Conservation (phyloP, 2,113 vertebrate species). For the Cynoglossus semilaevis region DNA sequence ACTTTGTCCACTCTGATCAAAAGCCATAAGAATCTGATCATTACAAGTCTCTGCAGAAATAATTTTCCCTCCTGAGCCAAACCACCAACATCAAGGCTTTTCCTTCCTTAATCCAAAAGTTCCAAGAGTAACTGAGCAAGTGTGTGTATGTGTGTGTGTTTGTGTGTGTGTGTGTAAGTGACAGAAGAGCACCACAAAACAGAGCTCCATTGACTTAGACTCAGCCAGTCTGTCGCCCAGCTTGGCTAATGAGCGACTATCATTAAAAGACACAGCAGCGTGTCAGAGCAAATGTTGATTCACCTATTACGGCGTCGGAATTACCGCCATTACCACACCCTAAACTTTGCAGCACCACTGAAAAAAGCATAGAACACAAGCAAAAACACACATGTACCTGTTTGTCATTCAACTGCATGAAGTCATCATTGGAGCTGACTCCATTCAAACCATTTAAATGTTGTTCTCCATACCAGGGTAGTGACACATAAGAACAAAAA, state of each 20-base stretch:
- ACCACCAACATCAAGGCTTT: slow-evolving; percentile 41
- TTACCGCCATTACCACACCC: slow-evolving; percentile 61
- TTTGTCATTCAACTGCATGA: slow-evolving; percentile 49
- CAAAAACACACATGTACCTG: slow-evolving; percentile 40
- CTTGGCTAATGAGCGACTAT: slow-evolving; percentile 74
- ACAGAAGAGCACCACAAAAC: slow-evolving; percentile 44
- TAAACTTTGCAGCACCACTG: slow-evolving; percentile 39
- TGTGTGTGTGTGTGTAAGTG: slow-evolving; percentile 30
- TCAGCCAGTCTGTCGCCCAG: slow-evolving; percentile 56
- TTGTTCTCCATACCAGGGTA: background rate
- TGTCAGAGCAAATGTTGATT: slow-evolving; percentile 70
- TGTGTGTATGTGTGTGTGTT: slow-evolving; percentile 17
- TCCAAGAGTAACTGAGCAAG: slow-evolving; percentile 51
- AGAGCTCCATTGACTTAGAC: slow-evolving; percentile 68
- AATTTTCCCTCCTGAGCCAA: slow-evolving; percentile 42
- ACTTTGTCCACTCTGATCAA: slow-evolving; percentile 31
- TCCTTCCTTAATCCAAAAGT: slow-evolving; percentile 32
- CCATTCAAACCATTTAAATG: slow-evolving; percentile 20
- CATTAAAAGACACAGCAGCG: slow-evolving; percentile 71
- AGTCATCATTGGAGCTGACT: slow-evolving; percentile 30
- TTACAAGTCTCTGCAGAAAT: slow-evolving; percentile 43
- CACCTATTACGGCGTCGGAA: slow-evolving; percentile 73
- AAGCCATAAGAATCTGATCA: slow-evolving; percentile 23
- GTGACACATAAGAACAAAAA: too few species aligned
- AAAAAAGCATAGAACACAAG: slow-evolving; percentile 50